Conservation (phyloP, 92 coral and sea anemone species). For the Plumapathes pennacea region DNA sequence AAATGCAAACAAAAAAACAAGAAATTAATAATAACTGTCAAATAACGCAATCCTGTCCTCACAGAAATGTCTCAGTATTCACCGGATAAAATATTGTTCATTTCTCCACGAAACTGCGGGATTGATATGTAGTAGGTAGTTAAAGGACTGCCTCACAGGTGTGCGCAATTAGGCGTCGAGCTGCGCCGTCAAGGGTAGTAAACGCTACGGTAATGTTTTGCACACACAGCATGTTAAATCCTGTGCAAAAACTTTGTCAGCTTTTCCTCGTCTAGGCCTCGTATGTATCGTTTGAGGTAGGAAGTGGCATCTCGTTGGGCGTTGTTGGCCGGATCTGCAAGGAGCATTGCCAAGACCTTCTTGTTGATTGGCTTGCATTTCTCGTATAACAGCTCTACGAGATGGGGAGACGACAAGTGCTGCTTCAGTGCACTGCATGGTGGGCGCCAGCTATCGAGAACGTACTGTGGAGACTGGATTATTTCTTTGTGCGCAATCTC, state of each 20-base stretch:
- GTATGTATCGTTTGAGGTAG: slow-evolving; percentile 35
- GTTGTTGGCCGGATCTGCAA: slow-evolving; percentile 27
- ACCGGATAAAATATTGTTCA: slow-evolving; percentile 19
- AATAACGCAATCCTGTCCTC: too few relatives aligned
- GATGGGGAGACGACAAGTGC: slow-evolving; percentile 28
- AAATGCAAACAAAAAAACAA: too few relatives aligned
- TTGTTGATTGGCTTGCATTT: slow-evolving; percentile 27
- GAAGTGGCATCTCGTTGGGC: slow-evolving; percentile 37
- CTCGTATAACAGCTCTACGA: slow-evolving; percentile 21
- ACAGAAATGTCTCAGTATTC: slow-evolving; percentile 34
- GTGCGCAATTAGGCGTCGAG: slow-evolving; percentile 54
- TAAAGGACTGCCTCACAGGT: slow-evolving; percentile 50
- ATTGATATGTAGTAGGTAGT: slow-evolving; percentile 32
- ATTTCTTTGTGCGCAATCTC: slow-evolving; percentile 64
- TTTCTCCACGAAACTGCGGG: slow-evolving; percentile 33
- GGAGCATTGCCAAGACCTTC: slow-evolving; percentile 40
- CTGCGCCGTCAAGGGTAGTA: slow-evolving; percentile 29
- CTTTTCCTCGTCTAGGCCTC: slow-evolving; percentile 38
- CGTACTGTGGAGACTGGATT: slow-evolving; percentile 50
- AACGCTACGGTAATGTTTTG: slow-evolving; percentile 23
- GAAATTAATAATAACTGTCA: too few relatives aligned
- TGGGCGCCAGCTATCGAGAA: slow-evolving; percentile 34
- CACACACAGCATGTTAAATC: slow-evolving; percentile 31
- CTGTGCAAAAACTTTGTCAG: slow-evolving; percentile 55
- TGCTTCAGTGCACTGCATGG: slow-evolving; percentile 6